Percentiles rank a stretch among this genome's conserved stretches.
phyloP scores from a whole-genome alignment of 2,797 vertebrate genomes.

The Cossypha caffra region DNA sequence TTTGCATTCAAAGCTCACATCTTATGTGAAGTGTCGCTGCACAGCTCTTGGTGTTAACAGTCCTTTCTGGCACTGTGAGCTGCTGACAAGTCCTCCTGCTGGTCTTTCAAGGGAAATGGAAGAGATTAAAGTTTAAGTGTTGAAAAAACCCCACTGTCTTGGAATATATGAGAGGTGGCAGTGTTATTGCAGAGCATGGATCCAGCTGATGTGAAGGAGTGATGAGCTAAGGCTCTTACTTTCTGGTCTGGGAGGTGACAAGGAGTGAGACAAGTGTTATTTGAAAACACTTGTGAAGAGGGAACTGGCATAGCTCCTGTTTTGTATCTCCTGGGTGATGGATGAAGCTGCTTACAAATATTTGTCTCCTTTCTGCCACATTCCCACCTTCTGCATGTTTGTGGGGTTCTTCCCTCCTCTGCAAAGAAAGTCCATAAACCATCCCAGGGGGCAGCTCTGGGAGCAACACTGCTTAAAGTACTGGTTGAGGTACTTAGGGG shows the following conservation, averaged over 20 bases:
- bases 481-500: background rate
- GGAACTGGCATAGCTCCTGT: background rate
- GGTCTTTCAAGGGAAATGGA: background rate
- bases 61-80: accelerated
- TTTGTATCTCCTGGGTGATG: background rate
- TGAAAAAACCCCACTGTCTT: background rate
- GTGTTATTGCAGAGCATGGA: background rate
- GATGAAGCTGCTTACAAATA: background rate
- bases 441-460: background rate
- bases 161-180: background rate
- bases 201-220: background rate
- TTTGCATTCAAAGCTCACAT: background rate
- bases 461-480: background rate
- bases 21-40: background rate
- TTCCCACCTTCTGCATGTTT: background rate
- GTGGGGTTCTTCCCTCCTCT: background rate
- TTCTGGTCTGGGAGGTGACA: background rate
- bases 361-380: background rate
- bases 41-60: background rate
- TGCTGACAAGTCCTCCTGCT: constrained; percentile 4
- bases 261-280: background rate
- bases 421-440: background rate
- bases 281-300: background rate
- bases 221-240: background rate
- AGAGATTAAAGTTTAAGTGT: background rate